phyloP scores from a whole-genome alignment of 2,797 vertebrate species.

The Myotis pilosus region DNA sequence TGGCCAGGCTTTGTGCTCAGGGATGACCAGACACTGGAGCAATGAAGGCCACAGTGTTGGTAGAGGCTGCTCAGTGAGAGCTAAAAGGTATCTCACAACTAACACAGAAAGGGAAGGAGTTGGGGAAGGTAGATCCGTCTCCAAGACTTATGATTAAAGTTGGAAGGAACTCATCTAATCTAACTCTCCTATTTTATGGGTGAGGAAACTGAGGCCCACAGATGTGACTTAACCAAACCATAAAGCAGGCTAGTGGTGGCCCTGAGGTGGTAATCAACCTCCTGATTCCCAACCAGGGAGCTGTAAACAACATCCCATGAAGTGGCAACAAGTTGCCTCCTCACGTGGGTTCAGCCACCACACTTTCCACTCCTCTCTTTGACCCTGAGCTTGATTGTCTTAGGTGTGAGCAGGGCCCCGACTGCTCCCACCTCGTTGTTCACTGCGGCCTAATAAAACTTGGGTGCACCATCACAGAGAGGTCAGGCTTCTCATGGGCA shows the following conservation, averaged over 20 bases:
- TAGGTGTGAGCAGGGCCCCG: background rate
- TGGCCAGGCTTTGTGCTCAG: background rate
- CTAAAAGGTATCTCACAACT: background rate
- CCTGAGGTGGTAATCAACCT: background rate
- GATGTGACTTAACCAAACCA: background rate
- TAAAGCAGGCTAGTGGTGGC: background rate
- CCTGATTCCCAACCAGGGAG: background rate
- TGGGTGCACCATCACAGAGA: background rate
- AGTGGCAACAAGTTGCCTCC: background rate
- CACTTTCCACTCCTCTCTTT: background rate
- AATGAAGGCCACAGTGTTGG: background rate
- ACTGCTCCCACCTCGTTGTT: background rate
- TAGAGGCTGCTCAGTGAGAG: background rate
- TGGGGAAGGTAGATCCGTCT: background rate
- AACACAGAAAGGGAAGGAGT: background rate
- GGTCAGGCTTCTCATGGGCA: background rate
- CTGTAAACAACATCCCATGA: background rate
- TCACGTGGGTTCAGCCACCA: background rate
- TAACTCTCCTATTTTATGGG: background rate
- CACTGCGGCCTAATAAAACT: slow-evolving; percentile 53
- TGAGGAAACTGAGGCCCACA: background rate
- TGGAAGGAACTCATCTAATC: background rate
- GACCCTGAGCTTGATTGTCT: slow-evolving; percentile 27
- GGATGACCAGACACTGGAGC: background rate
- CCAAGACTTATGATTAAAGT: background rate